These are phyloP conservation scores for Sebastes fasciatus DNA, from an alignment of 2,113 vertebrate species.

Conservation along the genomic window DNA sequence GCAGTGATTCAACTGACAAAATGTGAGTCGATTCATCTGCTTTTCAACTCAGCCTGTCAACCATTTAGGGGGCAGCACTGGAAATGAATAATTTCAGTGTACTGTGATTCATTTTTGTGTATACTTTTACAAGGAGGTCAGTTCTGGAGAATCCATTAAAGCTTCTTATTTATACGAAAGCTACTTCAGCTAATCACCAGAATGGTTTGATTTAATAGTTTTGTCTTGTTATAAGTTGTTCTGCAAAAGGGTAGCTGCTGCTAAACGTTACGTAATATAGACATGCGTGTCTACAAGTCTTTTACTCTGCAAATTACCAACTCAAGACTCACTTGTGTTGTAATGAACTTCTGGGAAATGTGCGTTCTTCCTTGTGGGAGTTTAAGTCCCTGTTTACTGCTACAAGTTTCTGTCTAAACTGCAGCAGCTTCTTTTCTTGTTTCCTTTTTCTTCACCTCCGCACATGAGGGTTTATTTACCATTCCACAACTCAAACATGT, in stretches of 20 bases:
- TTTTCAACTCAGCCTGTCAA: background rate
- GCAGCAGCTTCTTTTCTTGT: background rate
- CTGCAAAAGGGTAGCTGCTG: background rate
- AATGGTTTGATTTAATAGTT: background rate
- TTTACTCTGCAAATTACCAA: background rate
- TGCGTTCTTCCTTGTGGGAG: background rate
- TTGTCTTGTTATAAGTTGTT: too few relatives aligned
- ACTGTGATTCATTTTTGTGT: background rate
- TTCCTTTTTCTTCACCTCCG: background rate
- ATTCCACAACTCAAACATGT: background rate
- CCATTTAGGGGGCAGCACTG: too few relatives aligned
- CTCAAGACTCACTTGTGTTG: background rate
- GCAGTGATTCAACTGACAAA: background rate
- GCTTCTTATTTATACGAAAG: background rate
- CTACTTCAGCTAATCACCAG: background rate
- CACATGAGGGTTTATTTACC: constrained; percentile 10
- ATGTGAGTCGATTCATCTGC: background rate
- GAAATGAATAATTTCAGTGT: too few relatives aligned
- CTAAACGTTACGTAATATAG: background rate
- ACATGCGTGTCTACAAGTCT: background rate
- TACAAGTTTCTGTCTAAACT: background rate
- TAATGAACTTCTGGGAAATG: too few relatives aligned
- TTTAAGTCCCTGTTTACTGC: background rate
- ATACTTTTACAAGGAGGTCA: background rate
- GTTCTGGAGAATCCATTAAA: background rate